Evolutionary conservation across 2,888 invertebrate species (phyloP).

Genomic region (Drosophila putrida): DNA sequence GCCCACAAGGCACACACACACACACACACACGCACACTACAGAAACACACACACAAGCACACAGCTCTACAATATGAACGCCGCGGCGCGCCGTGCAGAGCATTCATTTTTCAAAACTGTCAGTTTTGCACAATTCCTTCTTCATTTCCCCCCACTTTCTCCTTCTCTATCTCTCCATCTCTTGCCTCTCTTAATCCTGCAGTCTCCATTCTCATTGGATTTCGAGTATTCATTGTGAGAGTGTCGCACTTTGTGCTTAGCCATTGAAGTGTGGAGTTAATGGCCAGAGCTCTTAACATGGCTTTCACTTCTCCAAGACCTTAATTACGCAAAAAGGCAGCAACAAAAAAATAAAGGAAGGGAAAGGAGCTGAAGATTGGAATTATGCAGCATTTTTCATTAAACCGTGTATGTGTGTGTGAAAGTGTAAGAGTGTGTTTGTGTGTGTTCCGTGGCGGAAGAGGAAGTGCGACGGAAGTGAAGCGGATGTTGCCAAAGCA

Average conservation of each 20-base stretch:
- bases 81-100: constrained; percentile 12
- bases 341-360: constrained; percentile 23
- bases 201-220: neutral
- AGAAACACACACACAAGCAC: neutral
- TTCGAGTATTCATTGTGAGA: constrained; percentile 40
- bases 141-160: neutral
- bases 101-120: constrained; percentile 77
- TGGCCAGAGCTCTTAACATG: constrained; percentile 63
- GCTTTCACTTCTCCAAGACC: constrained; percentile 50
- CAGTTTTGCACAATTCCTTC: constrained; percentile 67
- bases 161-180: neutral
- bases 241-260: constrained; percentile 69
- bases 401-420: constrained; percentile 49
- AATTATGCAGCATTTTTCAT: constrained; percentile 79
- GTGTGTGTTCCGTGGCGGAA: constrained; percentile 44
- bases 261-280: constrained; percentile 77
- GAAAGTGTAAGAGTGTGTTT: too few species aligned
- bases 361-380: constrained; percentile 1
- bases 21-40: neutral
- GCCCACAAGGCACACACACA: neutral
- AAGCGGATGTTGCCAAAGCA: constrained; percentile 50
- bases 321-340: constrained; percentile 63
- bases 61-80: neutral
- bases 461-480: constrained; percentile 56
- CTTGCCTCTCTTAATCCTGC: constrained; percentile 1